These are phyloP conservation scores for Scaptodrosophila latifasciaeformis DNA, from an alignment of 2,888 invertebrate genomes.

Conservation along the genomic window DNA sequence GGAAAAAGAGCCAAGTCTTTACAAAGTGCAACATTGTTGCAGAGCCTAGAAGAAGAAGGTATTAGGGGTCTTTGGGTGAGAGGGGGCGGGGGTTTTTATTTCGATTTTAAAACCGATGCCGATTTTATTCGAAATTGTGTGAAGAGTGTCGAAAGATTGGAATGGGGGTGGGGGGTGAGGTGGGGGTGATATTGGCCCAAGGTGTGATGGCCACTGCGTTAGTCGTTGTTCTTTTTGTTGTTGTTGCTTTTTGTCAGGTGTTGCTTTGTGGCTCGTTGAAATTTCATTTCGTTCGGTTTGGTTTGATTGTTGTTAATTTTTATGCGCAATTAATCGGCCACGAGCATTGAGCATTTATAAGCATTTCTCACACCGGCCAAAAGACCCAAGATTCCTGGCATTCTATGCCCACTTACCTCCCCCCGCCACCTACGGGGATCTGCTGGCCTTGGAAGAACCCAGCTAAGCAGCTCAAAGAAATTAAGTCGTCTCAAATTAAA, in stretches of 20 bases:
- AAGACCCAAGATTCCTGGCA: neutral
- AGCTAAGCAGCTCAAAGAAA: conserved; percentile 29
- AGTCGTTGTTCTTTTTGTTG: conserved; percentile 9
- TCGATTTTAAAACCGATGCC: no score
- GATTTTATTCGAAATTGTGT: no score
- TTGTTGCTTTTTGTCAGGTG: conserved; percentile 5
- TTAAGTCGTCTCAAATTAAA: conserved; percentile 63
- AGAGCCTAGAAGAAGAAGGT: no score
- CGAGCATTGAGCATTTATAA: conserved; percentile 65
- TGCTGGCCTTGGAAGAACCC: conserved; percentile 17
- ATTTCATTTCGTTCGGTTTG: no score
- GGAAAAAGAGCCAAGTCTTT: conserved; percentile 27
- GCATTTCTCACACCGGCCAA: conserved; percentile 45
- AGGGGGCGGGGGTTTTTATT: no score
- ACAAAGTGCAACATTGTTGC: conserved; percentile 61
- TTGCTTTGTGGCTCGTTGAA: no score
- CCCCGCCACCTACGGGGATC: no score
- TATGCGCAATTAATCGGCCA: conserved; percentile 66
- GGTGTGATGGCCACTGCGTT: conserved; percentile 33
- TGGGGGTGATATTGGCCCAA: conserved; percentile 15
- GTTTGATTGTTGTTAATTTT: conserved; percentile 61
- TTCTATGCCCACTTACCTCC: no score
- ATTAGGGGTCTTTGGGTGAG: no score
- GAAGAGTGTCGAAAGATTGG: neutral
- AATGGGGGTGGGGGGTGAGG: neutral